Conservation (phyloP, 2,888 invertebrate species). For the Amiota communis region DNA sequence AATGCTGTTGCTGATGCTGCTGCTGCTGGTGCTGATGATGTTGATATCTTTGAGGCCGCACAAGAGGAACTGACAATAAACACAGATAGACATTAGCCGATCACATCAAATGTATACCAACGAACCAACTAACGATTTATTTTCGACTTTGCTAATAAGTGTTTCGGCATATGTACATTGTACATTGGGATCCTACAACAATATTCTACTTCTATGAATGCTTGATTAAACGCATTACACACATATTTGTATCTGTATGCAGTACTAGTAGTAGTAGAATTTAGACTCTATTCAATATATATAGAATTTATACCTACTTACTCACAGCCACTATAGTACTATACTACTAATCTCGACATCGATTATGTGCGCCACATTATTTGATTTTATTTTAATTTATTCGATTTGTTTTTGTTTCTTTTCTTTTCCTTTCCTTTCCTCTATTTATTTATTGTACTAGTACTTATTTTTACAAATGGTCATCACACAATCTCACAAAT, state of each 20-base stretch:
- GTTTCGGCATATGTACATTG: background rate
- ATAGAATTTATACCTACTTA: background rate
- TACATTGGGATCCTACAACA: too few relatives aligned
- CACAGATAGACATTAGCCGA: constrained; percentile 62
- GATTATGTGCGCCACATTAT: background rate
- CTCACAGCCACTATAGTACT: background rate
- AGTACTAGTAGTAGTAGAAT: too few relatives aligned
- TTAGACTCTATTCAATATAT: too few relatives aligned
- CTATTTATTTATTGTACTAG: too few relatives aligned
- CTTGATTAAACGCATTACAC: constrained; percentile 8
- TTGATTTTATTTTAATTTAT: background rate
- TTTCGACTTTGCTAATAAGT: background rate
- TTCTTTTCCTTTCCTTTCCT: background rate
- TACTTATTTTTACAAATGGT: too few relatives aligned
- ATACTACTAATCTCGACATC: background rate
- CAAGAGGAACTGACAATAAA: constrained; percentile 56
- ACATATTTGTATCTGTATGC: background rate
- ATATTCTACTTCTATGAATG: background rate
- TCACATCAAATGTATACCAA: constrained; percentile 59
- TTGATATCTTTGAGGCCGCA: constrained; percentile 42
- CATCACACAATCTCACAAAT: too few relatives aligned
- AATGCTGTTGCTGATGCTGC: constrained; percentile 40
- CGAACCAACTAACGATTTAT: constrained; percentile 40
- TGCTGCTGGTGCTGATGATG: constrained; percentile 43
- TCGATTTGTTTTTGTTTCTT: background rate